phyloP scores from a whole-genome alignment of 2,797 vertebrate genomes.

The Antennarius maculatus region DNA sequence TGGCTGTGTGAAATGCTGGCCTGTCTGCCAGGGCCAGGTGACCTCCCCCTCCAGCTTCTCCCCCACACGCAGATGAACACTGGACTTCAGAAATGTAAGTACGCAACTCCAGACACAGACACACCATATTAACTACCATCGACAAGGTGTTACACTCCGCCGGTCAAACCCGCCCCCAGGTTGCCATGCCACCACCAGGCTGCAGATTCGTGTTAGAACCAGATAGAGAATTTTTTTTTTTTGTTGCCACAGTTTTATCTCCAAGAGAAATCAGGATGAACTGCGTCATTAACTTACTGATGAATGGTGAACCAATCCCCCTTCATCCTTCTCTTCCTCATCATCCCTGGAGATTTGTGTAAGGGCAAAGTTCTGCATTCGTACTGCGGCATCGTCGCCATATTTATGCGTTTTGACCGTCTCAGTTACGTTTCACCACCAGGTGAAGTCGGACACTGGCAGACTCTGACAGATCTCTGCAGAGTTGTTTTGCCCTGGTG shows the following conservation, averaged over 20 bases:
- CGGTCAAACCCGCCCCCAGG: conserved; percentile 46
- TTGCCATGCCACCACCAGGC: conserved; percentile 46
- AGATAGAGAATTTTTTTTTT: conserved; percentile 34
- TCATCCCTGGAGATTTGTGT: conserved; percentile 38
- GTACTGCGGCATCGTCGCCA: conserved; percentile 9
- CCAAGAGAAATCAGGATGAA: conserved; percentile 57
- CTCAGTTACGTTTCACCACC: conserved; percentile 64
- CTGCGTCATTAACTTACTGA: conserved; percentile 62
- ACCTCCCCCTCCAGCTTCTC: conserved; percentile 98
- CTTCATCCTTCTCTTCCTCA: conserved; percentile 10
- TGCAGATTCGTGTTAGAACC: conserved; percentile 44
- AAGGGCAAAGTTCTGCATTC: conserved; percentile 29
- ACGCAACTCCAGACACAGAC: conserved; percentile 31
- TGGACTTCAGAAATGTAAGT: conserved; percentile 99
- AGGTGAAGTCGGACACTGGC: conserved; percentile 71
- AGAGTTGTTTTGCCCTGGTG: conserved; percentile 60
- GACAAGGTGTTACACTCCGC: conserved; percentile 58
- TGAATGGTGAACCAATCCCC: conserved; percentile 42
- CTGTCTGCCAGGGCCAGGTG: conserved; percentile 98
- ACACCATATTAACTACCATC: conserved; percentile 23
- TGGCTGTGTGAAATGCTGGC: conserved; percentile 98
- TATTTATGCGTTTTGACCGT: conserved; percentile 38
- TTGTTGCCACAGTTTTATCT: conserved; percentile 47
- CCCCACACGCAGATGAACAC: conserved; percentile 99
- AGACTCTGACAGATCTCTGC: conserved; percentile 63